A percentile compares a stretch with the other conserved stretches of the same genome.
Conservation (phyloP, 2,888 invertebrate species). For the Drosophila merina region DNA sequence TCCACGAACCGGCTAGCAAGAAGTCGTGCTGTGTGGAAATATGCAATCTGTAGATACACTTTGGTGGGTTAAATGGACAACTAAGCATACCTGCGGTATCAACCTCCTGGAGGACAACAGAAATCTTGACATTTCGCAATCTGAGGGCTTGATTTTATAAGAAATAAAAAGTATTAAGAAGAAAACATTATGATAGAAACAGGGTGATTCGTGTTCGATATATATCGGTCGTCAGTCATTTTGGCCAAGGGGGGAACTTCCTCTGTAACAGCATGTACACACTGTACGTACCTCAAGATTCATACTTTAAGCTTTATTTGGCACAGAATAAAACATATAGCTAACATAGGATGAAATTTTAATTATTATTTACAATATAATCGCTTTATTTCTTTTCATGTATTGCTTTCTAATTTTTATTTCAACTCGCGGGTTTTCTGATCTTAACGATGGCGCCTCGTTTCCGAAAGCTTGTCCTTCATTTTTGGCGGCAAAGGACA, state of each 20-base stretch:
- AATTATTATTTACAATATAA: too few species aligned
- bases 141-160: conserved; percentile 30
- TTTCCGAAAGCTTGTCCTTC: not conserved
- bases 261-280: not conserved
- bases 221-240: conserved; percentile 18
- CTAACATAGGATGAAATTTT: too few species aligned
- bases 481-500: too few species aligned
- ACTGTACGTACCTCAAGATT: not conserved
- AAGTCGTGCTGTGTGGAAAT: conserved; percentile 59
- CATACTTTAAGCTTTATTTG: not conserved
- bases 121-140: conserved; percentile 61
- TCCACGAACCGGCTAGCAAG: conserved; percentile 64
- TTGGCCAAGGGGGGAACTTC: not conserved
- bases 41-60: not conserved
- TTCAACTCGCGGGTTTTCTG: not conserved
- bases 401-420: too few species aligned
- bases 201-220: conserved; percentile 28
- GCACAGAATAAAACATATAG: too few species aligned
- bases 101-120: conserved; percentile 60
- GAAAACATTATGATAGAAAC: conserved; percentile 40
- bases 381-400: too few species aligned
- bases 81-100: conserved; percentile 56
- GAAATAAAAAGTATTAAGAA: conserved; percentile 28
- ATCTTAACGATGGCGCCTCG: not conserved
- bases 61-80: conserved; percentile 1